phyloP scores from a whole-genome alignment of 2,888 invertebrate species.

The Drosophila melanosoma region DNA sequence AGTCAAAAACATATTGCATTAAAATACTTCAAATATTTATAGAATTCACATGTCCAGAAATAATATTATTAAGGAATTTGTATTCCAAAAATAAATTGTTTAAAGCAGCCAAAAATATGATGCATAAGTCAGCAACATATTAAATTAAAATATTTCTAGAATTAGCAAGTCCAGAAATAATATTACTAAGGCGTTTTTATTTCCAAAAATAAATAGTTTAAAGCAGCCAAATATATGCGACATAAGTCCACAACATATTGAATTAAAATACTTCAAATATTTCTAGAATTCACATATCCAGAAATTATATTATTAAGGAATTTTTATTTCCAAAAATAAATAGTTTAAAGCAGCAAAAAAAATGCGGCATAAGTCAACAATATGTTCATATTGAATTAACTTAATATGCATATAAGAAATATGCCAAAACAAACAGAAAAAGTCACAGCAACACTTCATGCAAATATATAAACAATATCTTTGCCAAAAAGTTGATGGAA shows the following conservation, averaged over 20 bases:
- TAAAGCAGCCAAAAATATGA: too few relatives aligned
- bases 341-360: not conserved
- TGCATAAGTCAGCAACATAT: too few relatives aligned
- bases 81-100: too few relatives aligned
- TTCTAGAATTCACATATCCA: too few relatives aligned
- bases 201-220: too few relatives aligned
- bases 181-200: too few relatives aligned
- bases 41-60: not conserved
- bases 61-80: not conserved
- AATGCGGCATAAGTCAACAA: not conserved
- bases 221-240: too few relatives aligned
- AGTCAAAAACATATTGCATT: not conserved
- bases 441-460: not conserved
- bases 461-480: not conserved
- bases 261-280: too few relatives aligned
- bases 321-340: not conserved
- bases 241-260: too few relatives aligned
- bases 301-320: too few relatives aligned
- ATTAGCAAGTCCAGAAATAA: too few relatives aligned
- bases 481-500: conserved; percentile 22
- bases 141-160: too few relatives aligned
- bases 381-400: not conserved
- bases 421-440: not conserved
- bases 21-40: not conserved
- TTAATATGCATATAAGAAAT: not conserved